Evolutionary conservation across 2,888 invertebrate species (phyloP), one percentile per base, ranked within the genome.

Genomic region (Neuroscelio doddi): DNA sequence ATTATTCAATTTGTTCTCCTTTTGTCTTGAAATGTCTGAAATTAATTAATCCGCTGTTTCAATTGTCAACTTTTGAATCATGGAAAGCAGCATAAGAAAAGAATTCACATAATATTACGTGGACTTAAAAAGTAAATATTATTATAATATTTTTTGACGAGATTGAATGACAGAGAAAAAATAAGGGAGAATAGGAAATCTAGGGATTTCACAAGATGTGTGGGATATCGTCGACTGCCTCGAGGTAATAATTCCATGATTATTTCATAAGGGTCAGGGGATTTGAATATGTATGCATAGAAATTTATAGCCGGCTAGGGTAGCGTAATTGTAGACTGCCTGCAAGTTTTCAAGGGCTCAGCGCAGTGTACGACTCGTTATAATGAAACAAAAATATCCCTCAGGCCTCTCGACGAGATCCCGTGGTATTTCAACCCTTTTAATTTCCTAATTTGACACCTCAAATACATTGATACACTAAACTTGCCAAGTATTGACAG

Each of bases 381-480:
- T 82, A 81, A 82, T 81, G 78, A 80, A 81, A 82, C 78, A 78
- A 81, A 81, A 82, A 82, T 79, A 81, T 77, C 80, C 81, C 80
- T 74, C 72, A 73, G 78, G 77, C 75, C 68, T 65, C 70, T 72
- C 68, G 73, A 71, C 73, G 64, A 75, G 78, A 75, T 74, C 76
- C 78, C 77, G 78, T 79, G 78, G 77, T 76, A 72, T 77, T 73
- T 73, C 64, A 66, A 70, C 71, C 69, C 73, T 70, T 72, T 59
- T 55, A 15, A 17, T 38, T 38, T 16, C 38, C 38, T 17, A 16
- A 38, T 38, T 38, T 38, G 38, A 38, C 14, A 38, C 17, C 17
- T 17, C 17, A 12, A n/a, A 17, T 17, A 38, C 38, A 15, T 17
- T 17, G 7, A 38, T 16, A 38, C 17, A 17, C 7, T 16, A 38